Conservation (phyloP, 2,113 vertebrate genomes). For the Heliornis fulica region DNA sequence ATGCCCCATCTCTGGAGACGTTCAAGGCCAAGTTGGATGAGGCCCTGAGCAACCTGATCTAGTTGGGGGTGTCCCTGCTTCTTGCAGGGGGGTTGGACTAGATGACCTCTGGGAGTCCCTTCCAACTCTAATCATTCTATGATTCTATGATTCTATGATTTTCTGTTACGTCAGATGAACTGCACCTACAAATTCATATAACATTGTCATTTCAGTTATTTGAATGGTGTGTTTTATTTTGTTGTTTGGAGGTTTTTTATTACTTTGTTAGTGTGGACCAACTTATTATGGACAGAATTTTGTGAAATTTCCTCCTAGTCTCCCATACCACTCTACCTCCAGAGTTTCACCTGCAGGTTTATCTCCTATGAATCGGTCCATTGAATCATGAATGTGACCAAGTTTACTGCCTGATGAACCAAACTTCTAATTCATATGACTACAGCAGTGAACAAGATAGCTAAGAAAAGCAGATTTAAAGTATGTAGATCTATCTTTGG, state of each 20-base stretch:
- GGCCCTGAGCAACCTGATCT: too few species aligned
- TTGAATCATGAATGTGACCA: background rate
- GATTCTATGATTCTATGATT: too few species aligned
- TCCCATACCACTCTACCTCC: background rate
- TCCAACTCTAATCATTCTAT: too few species aligned
- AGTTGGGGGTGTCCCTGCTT: too few species aligned
- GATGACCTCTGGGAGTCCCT: too few species aligned
- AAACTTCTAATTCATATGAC: too few species aligned
- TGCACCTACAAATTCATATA: background rate
- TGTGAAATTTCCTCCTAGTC: background rate
- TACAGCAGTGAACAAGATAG: background rate
- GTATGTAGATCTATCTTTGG: background rate
- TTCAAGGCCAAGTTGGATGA: too few species aligned
- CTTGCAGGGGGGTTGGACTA: too few species aligned
- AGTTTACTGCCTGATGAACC: background rate
- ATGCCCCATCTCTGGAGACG: too few species aligned
- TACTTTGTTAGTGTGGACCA: background rate
- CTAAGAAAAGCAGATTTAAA: background rate
- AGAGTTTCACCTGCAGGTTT: background rate
- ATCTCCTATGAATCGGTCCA: background rate
- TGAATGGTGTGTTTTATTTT: too few species aligned
- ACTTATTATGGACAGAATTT: background rate
- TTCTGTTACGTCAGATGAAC: background rate
- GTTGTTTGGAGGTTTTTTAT: too few species aligned
- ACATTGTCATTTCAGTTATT: background rate